Base-by-base conservation (phyloP, 2,888 invertebrate species). In the Octodonta nipae region DNA sequence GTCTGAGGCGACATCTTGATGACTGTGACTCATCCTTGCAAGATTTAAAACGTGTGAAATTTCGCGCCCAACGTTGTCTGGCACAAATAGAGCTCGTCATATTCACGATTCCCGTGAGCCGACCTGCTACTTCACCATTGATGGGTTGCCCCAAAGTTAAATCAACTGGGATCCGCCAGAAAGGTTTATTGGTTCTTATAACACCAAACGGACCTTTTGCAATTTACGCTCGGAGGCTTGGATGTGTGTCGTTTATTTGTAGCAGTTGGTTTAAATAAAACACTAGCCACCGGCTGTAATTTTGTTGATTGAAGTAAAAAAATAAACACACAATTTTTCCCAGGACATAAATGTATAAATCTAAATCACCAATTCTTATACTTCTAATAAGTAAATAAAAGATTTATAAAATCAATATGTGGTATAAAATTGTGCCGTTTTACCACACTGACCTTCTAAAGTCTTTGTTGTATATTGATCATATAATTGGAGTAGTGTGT, bases 131-230 rank as follows among this genome's bases (percentile, higher is more conserved):
- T 17, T 43, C 41, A 10, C 20, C 39, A 30, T 39, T 42, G 4
- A 40, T 34, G 10, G 42, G 39, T 29, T 37, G 39, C 15, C 40
- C 39, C 15, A 42, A 32, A 4, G 32, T 36, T 22, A 41, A 33
- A 26, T 40, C 39, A 13, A 41, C 34, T 7, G 41, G 38, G 7
- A 30, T 27, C 29, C 35, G n/a, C 7, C 36, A 33, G 8, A 41
- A 38, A 7, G 38, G 34, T 24, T 41, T 42, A 14, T 16, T 5
- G 13, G 38, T 42, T 38, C 35, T 35, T 34, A 33, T 10, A 32
- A 45, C 30, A 35, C 46, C 32, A 39, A 41, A 34, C 33, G 34
- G 35, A 32, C 47, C 37, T 12, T 31, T 34, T 2, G 16, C 15
- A 16, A 37, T 14, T 26, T 40, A 27, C 3, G 4, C 28, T 32